Percentiles rank a stretch among this genome's conserved stretches.
These are phyloP conservation scores for Boloria selene DNA, from an alignment of 2,888 invertebrate genomes.

Conservation along the genomic window DNA sequence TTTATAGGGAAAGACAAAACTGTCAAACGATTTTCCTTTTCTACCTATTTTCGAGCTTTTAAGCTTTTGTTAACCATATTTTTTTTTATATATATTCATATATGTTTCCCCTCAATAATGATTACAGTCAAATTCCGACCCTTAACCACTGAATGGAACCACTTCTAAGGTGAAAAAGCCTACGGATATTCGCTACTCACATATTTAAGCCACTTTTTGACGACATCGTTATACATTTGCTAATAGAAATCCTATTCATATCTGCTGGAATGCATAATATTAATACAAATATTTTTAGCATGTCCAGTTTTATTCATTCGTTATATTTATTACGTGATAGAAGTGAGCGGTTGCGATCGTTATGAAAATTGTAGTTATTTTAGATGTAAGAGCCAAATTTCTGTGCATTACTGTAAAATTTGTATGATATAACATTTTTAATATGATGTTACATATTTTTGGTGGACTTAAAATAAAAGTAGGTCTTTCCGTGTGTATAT, in stretches of 20 bases:
- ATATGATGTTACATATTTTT: not conserved
- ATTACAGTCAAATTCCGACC: too few species aligned
- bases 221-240: not conserved
- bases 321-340: conserved; percentile 45
- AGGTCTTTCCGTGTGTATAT: not conserved
- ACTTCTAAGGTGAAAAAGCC: too few species aligned
- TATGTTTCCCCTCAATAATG: too few species aligned
- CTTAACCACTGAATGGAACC: too few species aligned
- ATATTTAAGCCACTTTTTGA: not conserved
- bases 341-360: conserved; percentile 54
- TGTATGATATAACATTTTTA: not conserved
- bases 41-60: too few species aligned
- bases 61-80: too few species aligned
- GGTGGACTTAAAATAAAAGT: not conserved
- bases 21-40: too few species aligned
- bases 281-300: conserved; percentile 36
- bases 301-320: conserved; percentile 36
- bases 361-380: conserved; percentile 65
- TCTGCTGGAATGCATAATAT: conserved; percentile 33
- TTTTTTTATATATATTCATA: too few species aligned
- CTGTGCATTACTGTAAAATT: conserved; percentile 33
- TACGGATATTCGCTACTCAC: too few species aligned
- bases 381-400: conserved; percentile 61
- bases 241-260: conserved; percentile 15
- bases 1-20: too few species aligned